Evolutionary conservation across 2,797 vertebrate genomes (phyloP).

Genomic region (Chelmon rostratus): DNA sequence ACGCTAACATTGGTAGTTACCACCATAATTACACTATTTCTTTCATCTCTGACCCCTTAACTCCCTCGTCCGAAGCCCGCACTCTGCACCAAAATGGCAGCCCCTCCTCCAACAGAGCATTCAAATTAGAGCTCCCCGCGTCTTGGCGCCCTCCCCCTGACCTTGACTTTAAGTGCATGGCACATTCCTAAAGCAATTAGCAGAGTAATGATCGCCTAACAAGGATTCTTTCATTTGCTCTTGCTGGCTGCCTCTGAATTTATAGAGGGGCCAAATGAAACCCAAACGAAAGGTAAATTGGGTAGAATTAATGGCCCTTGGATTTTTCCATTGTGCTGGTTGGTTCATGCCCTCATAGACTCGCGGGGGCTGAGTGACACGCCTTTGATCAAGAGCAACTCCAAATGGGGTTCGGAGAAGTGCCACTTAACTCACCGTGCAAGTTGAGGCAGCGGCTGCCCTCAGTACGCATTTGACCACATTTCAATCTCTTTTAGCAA

Average conservation of each 20-base stretch:
- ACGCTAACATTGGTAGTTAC: slow-evolving; percentile 76
- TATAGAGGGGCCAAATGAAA: slow-evolving; percentile 88
- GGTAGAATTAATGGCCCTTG: slow-evolving; percentile 88
- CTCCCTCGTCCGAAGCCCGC: slow-evolving; percentile 66
- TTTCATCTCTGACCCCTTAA: slow-evolving; percentile 85
- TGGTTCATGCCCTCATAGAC: slow-evolving; percentile 79
- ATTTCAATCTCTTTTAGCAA: slow-evolving; percentile 83
- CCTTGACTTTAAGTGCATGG: slow-evolving; percentile 87
- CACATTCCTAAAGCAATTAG: slow-evolving; percentile 89
- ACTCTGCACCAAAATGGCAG: slow-evolving; percentile 71
- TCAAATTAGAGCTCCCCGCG: slow-evolving; percentile 81
- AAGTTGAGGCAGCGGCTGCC: slow-evolving; percentile 72
- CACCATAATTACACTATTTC: slow-evolving; percentile 83
- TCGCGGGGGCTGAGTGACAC: slow-evolving; percentile 79
- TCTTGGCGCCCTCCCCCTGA: slow-evolving; percentile 79
- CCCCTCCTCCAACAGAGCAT: slow-evolving; percentile 79
- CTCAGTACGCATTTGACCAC: slow-evolving; percentile 81
- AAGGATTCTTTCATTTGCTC: slow-evolving; percentile 89
- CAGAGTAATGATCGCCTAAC: slow-evolving; percentile 88
- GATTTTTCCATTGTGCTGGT: slow-evolving; percentile 83
- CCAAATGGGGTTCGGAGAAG: slow-evolving; percentile 81
- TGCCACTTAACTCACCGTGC: slow-evolving; percentile 81
- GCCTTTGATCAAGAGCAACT: slow-evolving; percentile 86
- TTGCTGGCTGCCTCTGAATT: slow-evolving; percentile 85
- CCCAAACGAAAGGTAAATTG: slow-evolving; percentile 89